A percentile compares a stretch with the other conserved stretches of the same genome.
Conservation (phyloP, 2,113 vertebrate genomes). For the Chunga burmeisteri region DNA sequence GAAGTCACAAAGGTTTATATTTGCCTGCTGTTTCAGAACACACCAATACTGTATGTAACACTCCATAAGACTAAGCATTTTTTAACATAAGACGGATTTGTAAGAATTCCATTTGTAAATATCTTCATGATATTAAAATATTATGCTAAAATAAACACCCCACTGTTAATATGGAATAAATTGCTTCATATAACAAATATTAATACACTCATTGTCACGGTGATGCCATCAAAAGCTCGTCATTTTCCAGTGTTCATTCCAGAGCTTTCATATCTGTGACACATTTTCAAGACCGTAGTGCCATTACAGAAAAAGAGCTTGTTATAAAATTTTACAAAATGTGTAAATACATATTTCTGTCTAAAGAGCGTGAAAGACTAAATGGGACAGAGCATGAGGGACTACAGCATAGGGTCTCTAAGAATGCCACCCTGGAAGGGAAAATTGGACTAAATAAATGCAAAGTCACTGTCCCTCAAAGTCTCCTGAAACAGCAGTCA, state of each 20-base stretch:
- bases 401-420: neutral
- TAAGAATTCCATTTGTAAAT: neutral
- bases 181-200: neutral
- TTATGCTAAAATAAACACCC: neutral
- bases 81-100: neutral
- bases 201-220: neutral
- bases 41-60: neutral
- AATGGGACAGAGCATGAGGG: neutral
- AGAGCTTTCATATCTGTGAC: neutral
- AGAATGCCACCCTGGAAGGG: neutral
- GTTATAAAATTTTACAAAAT: neutral
- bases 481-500: neutral
- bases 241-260: neutral
- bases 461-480: neutral
- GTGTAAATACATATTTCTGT: neutral
- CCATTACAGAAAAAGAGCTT: neutral
- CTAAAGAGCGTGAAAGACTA: neutral
- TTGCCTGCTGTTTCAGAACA: neutral
- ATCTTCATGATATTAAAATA: neutral
- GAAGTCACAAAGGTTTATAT: neutral
- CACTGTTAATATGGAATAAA: neutral
- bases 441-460: neutral
- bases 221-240: neutral
- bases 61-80: neutral
- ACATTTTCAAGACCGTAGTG: neutral